Conservation (phyloP, 2,888 invertebrate species). For the Congeria kusceri region DNA sequence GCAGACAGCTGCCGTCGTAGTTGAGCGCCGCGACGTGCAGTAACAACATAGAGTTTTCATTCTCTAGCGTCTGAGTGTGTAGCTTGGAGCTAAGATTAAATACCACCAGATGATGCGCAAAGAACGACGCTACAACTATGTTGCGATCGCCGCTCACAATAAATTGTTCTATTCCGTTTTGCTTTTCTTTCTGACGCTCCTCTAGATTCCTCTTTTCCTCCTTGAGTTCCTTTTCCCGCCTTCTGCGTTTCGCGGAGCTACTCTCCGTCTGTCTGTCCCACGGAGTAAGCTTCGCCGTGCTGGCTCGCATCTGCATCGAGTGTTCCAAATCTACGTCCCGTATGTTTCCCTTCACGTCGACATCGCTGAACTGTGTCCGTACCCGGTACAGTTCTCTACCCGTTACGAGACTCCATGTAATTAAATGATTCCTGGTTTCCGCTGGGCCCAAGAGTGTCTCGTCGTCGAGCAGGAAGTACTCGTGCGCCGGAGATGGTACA, state of each 20-base stretch:
- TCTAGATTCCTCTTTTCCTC: constrained; percentile 73
- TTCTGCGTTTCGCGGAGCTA: constrained; percentile 67
- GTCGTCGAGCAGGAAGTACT: constrained; percentile 81
- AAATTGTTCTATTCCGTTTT: constrained; percentile 82
- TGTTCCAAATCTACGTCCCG: constrained; percentile 57
- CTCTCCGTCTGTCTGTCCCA: constrained; percentile 82
- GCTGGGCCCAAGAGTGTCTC: constrained; percentile 81
- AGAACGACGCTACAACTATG: constrained; percentile 82
- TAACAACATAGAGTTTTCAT: constrained; percentile 81
- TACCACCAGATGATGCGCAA: constrained; percentile 83
- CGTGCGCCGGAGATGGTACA: constrained; percentile 80
- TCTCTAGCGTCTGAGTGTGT: constrained; percentile 81
- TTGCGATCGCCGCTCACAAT: constrained; percentile 80
- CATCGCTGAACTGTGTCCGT: constrained; percentile 75
- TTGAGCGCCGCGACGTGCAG: constrained; percentile 81
- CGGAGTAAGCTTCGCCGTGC: constrained; percentile 80
- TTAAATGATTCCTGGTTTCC: constrained; percentile 81
- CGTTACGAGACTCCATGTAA: constrained; percentile 81
- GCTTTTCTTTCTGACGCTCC: constrained; percentile 78
- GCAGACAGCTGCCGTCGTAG: constrained; percentile 78
- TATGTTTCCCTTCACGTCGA: constrained; percentile 59
- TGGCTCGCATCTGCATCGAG: constrained; percentile 56
- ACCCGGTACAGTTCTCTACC: constrained; percentile 80
- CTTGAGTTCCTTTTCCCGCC: constrained; percentile 75
- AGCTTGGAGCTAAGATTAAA: constrained; percentile 79